Evolutionary conservation across 23 tunicate genomes (phyloP).

Genomic region (Clavelina lepadiformis): DNA sequence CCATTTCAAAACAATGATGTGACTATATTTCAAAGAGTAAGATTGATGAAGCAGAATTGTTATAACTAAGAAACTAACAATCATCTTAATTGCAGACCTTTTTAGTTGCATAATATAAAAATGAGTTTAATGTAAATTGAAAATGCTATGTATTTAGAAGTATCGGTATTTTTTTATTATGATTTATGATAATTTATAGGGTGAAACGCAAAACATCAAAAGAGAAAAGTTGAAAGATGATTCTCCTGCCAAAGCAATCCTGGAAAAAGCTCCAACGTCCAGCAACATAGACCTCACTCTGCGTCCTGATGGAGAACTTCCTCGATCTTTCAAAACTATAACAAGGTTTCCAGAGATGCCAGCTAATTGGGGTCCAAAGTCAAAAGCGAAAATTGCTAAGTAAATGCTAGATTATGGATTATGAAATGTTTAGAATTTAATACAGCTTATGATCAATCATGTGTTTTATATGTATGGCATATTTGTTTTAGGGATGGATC

Average conservation of each 20-base stretch:
- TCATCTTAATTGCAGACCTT: too few relatives aligned
- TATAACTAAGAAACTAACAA: too few relatives aligned
- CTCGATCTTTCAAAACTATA: slow-evolving; percentile 41
- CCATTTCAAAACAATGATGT: too few relatives aligned
- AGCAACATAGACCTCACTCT: slow-evolving; percentile 36
- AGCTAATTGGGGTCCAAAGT: slow-evolving; percentile 93
- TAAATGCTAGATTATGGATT: slow-evolving; percentile 15
- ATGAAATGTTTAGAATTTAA: not conserved
- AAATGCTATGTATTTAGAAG: too few relatives aligned
- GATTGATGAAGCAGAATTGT: too few relatives aligned
- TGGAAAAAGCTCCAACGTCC: slow-evolving; percentile 40
- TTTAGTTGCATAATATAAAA: too few relatives aligned
- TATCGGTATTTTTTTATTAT: not conserved
- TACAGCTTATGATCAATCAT: not conserved
- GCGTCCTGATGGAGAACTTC: slow-evolving; percentile 31
- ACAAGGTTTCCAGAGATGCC: slow-evolving; percentile 84
- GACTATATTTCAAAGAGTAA: too few relatives aligned
- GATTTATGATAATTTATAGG: slow-evolving; percentile 22
- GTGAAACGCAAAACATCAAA: slow-evolving; percentile 25
- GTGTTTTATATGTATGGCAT: not conserved
- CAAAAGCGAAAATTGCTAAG: slow-evolving; percentile 68
- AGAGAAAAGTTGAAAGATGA: slow-evolving; percentile 36
- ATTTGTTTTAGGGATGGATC: slow-evolving; percentile 33
- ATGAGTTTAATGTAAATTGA: too few relatives aligned
- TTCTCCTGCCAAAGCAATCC: slow-evolving; percentile 32